phyloP scores from a whole-genome alignment of 2,888 invertebrate genomes.

The Sesia bembeciformis region DNA sequence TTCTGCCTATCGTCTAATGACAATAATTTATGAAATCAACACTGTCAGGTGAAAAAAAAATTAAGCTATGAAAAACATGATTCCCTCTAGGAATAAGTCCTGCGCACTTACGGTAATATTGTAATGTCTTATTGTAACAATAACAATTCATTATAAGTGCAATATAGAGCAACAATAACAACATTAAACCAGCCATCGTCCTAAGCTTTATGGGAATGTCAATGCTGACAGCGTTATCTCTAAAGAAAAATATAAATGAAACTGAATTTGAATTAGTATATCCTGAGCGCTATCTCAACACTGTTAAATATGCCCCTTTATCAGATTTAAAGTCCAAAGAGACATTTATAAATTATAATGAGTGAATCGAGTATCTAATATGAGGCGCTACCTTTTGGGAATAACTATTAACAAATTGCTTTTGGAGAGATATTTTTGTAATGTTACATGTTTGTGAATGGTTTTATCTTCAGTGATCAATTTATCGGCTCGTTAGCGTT shows the following conservation, averaged over 20 bases:
- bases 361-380: conserved; percentile 22
- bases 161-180: too few relatives aligned
- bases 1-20: neutral
- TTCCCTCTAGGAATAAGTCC: too few relatives aligned
- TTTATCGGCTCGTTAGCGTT: conserved; percentile 62
- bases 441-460: conserved; percentile 54
- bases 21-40: too few relatives aligned
- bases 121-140: too few relatives aligned
- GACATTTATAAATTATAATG: conserved; percentile 43
- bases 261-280: conserved; percentile 53
- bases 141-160: too few relatives aligned
- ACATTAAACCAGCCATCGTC: conserved; percentile 8
- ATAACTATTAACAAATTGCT: conserved; percentile 57
- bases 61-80: too few relatives aligned
- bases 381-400: conserved; percentile 51
- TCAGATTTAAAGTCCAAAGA: conserved; percentile 44
- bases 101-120: too few relatives aligned
- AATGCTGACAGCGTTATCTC: conserved; percentile 45
- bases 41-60: too few relatives aligned
- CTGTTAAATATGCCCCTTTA: conserved; percentile 49
- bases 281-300: conserved; percentile 43
- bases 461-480: conserved; percentile 57
- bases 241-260: conserved; percentile 36
- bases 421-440: conserved; percentile 55
- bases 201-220: conserved; percentile 23